These are phyloP conservation scores for Oedothorax gibbosus DNA, from an alignment of 1,140 invertebrate species.

Conservation along the genomic window DNA sequence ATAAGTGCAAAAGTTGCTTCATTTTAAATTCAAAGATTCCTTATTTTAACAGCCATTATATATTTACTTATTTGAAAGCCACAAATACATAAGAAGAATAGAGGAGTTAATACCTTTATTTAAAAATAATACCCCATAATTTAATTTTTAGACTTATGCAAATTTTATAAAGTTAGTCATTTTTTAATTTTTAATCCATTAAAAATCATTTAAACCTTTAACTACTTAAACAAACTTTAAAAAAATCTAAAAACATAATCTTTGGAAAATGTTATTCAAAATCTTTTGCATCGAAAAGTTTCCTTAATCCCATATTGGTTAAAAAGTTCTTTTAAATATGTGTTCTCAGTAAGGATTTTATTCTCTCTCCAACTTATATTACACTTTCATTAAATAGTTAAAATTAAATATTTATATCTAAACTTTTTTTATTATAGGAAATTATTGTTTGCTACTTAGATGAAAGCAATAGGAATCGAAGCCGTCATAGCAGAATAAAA, in stretches of 20 bases:
- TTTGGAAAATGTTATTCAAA: background rate
- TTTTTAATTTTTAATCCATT: too few species aligned
- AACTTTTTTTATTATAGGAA: constrained; percentile 72
- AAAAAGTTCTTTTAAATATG: background rate
- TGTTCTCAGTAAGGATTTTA: background rate
- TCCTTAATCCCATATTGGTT: background rate
- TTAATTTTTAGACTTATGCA: too few species aligned
- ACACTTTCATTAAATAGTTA: background rate
- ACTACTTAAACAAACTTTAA: too few species aligned
- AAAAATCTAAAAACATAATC: background rate
- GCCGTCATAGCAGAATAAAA: constrained; percentile 86
- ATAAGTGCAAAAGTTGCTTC: background rate
- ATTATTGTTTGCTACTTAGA: constrained; percentile 93
- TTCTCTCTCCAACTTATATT: background rate
- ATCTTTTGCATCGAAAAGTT: background rate
- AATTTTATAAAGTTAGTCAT: too few species aligned
- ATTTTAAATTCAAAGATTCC: too few species aligned
- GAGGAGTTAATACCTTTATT: too few species aligned
- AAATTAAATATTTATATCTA: constrained; percentile 5
- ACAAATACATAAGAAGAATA: too few species aligned
- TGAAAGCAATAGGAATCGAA: constrained; percentile 82
- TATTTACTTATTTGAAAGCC: too few species aligned
- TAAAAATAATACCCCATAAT: too few species aligned
- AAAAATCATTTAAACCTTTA: too few species aligned
- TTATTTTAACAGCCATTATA: too few species aligned